Evolutionary conservation across 2,113 vertebrate species (phyloP).

Genomic region (Clarias macrocephalus): DNA sequence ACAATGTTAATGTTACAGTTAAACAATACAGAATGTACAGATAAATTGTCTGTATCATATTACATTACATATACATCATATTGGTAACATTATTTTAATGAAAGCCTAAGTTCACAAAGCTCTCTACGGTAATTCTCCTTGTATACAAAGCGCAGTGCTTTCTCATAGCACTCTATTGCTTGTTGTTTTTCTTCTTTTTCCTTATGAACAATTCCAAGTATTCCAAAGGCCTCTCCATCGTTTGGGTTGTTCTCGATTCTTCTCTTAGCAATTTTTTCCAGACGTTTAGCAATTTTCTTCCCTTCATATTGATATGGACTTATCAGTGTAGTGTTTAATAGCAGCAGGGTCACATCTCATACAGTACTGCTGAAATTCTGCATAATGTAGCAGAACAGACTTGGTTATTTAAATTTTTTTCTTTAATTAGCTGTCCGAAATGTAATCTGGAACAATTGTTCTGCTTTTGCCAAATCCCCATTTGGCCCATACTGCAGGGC

Average conservation of each 20-base stretch:
- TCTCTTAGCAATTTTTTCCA: conserved; percentile 39
- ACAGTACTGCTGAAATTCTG: conserved; percentile 37
- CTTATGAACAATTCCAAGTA: conserved; percentile 52
- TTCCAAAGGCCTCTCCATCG: conserved; percentile 50
- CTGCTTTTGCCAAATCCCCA: conserved; percentile 36
- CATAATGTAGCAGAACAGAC: not conserved
- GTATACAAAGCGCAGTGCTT: conserved; percentile 33
- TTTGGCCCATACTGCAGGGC: conserved; percentile 33
- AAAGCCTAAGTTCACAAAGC: conserved; percentile 52
- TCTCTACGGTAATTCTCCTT: conserved; percentile 37
- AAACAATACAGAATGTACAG: no score
- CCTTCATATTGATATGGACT: not conserved
- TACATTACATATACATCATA: no score
- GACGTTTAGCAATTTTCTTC: not conserved
- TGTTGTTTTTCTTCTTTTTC: conserved; percentile 32
- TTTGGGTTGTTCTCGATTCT: conserved; percentile 2
- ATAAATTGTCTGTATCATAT: no score
- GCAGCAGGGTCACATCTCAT: conserved; percentile 37
- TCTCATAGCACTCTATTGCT: conserved; percentile 52
- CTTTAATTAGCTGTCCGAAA: not conserved
- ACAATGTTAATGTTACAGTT: no score
- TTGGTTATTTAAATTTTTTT: not conserved
- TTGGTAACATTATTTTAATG: conserved; percentile 45
- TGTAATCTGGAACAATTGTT: conserved; percentile 51
- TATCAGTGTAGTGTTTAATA: conserved; percentile 43